These are phyloP conservation scores for human DNA, from an alignment of 2,113 vertebrate species.

Conservation along the genomic window GRCh38 chr4:80948501-80949000, in stretches of 20 bases:
- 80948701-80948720: background rate
- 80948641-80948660: background rate
- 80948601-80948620: background rate
- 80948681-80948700: background rate
- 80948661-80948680: background rate
- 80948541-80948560: constrained; percentile 45
- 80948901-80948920: background rate
- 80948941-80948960: background rate
- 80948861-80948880: background rate
- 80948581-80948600: constrained; percentile 3
- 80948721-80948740: background rate
- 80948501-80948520: constrained; percentile 29
- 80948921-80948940: background rate
- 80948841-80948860: background rate
- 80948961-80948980: background rate
- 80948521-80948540: background rate
- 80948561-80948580: background rate
- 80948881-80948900: background rate
- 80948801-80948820: background rate
- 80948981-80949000: background rate
- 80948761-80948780: background rate
- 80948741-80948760: background rate
- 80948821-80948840: background rate
- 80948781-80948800: constrained; percentile 17
- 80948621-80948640: background rate